Conservation (phyloP, 2,113 vertebrate species). For the Bujurquina vittata region DNA sequence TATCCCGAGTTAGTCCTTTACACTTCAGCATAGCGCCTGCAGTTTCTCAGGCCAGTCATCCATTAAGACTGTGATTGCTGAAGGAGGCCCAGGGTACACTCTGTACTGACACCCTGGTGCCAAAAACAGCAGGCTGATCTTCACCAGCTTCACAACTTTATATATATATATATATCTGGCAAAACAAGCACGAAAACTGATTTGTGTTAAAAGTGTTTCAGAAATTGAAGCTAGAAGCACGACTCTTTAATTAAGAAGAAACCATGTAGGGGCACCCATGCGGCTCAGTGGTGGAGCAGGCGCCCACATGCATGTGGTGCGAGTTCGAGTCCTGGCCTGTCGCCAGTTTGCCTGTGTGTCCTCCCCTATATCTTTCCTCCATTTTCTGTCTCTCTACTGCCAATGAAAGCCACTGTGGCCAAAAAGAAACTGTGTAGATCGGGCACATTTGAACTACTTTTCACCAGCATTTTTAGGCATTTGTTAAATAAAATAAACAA, state of each 20-base stretch:
- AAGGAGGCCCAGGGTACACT: slow-evolving; percentile 39
- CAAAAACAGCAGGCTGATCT: slow-evolving; percentile 41
- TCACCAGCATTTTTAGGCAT: neutral
- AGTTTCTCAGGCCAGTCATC: slow-evolving; percentile 50
- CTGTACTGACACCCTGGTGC: slow-evolving; percentile 27
- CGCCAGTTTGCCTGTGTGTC: too few species aligned
- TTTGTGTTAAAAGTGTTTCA: slow-evolving; percentile 1
- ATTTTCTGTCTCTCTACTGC: too few species aligned
- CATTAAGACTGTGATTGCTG: slow-evolving; percentile 58
- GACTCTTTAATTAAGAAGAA: neutral
- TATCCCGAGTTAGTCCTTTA: slow-evolving; percentile 32
- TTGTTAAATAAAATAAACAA: neutral
- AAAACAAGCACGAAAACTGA: neutral
- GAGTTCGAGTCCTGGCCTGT: too few species aligned
- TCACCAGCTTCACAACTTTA: slow-evolving; percentile 12
- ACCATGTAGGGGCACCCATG: neutral
- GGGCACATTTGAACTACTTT: neutral
- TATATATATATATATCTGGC: neutral
- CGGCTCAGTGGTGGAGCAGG: too few species aligned
- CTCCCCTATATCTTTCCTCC: too few species aligned
- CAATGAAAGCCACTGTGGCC: too few species aligned
- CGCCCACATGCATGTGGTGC: too few species aligned
- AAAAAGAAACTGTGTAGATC: too few species aligned
- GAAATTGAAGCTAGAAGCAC: neutral
- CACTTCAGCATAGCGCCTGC: slow-evolving; percentile 31